Base-by-base conservation (phyloP, 1,140 invertebrate genomes). In the Theocolax elegans region DNA sequence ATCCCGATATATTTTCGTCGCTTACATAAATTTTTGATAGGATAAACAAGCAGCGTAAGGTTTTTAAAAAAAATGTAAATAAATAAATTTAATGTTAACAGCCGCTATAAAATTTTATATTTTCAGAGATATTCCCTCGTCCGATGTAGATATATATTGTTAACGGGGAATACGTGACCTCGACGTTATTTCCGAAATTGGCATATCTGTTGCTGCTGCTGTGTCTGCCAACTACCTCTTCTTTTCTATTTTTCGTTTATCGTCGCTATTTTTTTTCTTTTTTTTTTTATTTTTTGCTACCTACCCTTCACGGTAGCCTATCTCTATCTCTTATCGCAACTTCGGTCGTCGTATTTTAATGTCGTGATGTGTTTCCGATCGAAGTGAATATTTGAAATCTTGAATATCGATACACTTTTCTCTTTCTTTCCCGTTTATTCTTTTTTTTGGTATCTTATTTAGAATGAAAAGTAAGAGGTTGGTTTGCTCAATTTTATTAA, bases 281-380 rank as follows among this genome's bases (percentile, higher is more conserved):
- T n/a, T n/a, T n/a, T n/a, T n/a, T n/a, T n/a, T n/a, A n/a, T n/a
- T n/a, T n/a, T n/a, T n/a, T n/a, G n/a, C n/a, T n/a, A n/a, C n/a
- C n/a, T n/a, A n/a, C 46, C 46, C 46, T 7, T 48, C 13, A 48
- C 3, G 9, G 46, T 23, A 23, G 31, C 23, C 12, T 51, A 15
- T 51, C 48, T 27, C 21, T 7, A 1, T 49, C 46, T 49, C 46
- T 51, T 51, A 51, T 51, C 49, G 13, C 13, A 13, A 27, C 17
- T 13, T 27, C 49, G 49, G 49, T 51, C 27, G 13, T 51, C 46
- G 19, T 49, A 49, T 49, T 49, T 49, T 49, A 49, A 49, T 49
- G 9, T 21, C 46, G 6, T 23, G 48, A 49, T 21, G 23, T 49
- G 48, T 49, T 49, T 49, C 48, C 48, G 48, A 49, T 49, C 10